Evolutionary conservation across 92 coral and sea anemone genomes (phyloP).

Genomic region (Palythoa heliodiscus): DNA sequence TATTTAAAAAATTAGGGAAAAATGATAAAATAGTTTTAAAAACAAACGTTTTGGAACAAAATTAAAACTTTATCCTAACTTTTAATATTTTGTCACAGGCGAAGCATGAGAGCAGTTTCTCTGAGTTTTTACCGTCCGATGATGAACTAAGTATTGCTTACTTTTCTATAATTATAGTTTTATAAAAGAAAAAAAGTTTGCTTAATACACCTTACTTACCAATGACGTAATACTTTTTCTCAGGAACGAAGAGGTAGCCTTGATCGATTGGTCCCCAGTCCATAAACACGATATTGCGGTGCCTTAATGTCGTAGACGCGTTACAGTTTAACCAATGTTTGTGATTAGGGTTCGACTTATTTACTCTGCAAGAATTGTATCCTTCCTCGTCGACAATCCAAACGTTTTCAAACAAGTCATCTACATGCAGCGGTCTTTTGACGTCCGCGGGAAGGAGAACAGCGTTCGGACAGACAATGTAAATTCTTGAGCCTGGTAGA

Average conservation of each 20-base stretch:
- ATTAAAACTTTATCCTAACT: too few species aligned
- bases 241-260: slow-evolving; percentile 31
- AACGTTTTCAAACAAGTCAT: slow-evolving; percentile 36
- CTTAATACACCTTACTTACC: slow-evolving; percentile 8
- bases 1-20: too few species aligned
- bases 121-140: too few species aligned
- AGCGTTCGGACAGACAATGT: slow-evolving; percentile 39
- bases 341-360: slow-evolving; percentile 25
- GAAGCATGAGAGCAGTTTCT: too few species aligned
- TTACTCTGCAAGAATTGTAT: slow-evolving; percentile 27
- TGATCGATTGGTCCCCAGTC: slow-evolving; percentile 40
- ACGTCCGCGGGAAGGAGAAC: slow-evolving; percentile 37
- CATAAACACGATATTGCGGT: slow-evolving; percentile 36
- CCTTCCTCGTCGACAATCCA: slow-evolving; percentile 43
- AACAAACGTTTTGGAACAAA: too few species aligned
- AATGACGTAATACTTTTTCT: slow-evolving; percentile 26
- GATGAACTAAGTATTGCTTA: background rate
- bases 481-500: slow-evolving; percentile 36
- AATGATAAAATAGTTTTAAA: too few species aligned
- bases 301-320: slow-evolving; percentile 23
- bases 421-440: slow-evolving; percentile 28
- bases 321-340: slow-evolving; percentile 44
- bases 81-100: too few species aligned
- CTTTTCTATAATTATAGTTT: background rate
- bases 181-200: background rate